Evolutionary conservation across 2,888 invertebrate species (phyloP), one percentile per base, ranked within the genome.

Genomic region (Hipparchia semele): DNA sequence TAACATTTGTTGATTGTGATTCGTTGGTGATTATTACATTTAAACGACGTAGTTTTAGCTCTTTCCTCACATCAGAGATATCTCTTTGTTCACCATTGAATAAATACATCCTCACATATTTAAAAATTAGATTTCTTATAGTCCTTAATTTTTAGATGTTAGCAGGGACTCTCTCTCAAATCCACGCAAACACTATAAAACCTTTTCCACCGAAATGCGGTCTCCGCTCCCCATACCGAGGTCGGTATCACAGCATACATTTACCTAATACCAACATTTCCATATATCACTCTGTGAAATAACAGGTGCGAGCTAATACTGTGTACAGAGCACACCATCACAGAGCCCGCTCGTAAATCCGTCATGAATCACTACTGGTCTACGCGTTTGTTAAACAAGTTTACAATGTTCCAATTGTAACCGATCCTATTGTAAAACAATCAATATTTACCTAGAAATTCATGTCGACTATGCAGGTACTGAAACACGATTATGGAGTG

Each of bases 281-380:
- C 62, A 62, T 62, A 62, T 13, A 62, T 62, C 62, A 62, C 46
- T 46, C 46, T 62, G 62, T 49, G 62, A 62, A 62, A 49, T 62
- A 62, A 13, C 62, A 62, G 62, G 62, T 62, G 62, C 23, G 45
- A 62, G 23, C 49, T 62, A 61, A 61, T 62, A 49, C 49, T 10
- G 23, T 49, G 49, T 62, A 62, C 13, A 61, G 56, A 39, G 39
- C 12, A 23, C 49, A 62, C 49, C 62, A 10, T 8, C 9, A 62
- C 13, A 62, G 46, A 46, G n/a, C 49, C 62, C 23, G 62, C 46
- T 62, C 62, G 62, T 62, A 49, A 62, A 62, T 62, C 62, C 62
- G 49, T 13, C 49, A 49, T 49, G 39, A 39, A 10, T 60, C 59
- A 60, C 59, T 59, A 33, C 59, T 59, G 6, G 6, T 56, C 12